Evolutionary conservation across 1,140 invertebrate genomes (phyloP).

Genomic region (Philotrypesis tridentata): DNA sequence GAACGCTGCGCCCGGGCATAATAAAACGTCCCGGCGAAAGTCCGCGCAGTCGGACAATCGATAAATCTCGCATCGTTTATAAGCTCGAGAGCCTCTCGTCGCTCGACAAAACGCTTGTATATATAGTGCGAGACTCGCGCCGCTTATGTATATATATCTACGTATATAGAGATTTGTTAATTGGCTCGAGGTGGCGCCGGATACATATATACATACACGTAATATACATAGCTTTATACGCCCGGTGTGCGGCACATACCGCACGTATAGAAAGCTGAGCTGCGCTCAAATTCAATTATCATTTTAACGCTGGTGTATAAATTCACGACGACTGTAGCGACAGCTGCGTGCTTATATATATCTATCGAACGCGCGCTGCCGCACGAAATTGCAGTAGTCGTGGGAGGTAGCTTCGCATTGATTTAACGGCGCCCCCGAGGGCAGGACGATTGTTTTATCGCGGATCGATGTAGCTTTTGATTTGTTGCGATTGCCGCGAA

Average conservation of each 20-base stretch:
- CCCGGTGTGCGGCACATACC: too few species aligned
- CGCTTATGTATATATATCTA: not conserved
- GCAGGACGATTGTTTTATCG: not conserved
- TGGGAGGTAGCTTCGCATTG: not conserved
- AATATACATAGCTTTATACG: too few species aligned
- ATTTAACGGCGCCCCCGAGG: too few species aligned
- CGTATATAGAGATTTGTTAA: constrained; percentile 15
- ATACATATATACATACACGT: too few species aligned
- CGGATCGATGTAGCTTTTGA: not conserved
- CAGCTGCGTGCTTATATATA: too few species aligned
- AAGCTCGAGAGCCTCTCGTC: too few species aligned
- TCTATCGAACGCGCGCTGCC: not conserved
- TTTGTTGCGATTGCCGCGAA: not conserved
- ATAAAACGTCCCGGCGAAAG: not conserved
- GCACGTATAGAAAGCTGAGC: not conserved
- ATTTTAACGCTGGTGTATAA: constrained; percentile 13
- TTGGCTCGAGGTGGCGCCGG: constrained; percentile 22
- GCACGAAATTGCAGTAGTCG: constrained; percentile 7
- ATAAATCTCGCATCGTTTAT: constrained; percentile 9
- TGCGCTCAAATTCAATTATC: constrained; percentile 8
- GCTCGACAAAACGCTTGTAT: not conserved
- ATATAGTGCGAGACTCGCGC: not conserved
- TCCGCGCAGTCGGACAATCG: not conserved
- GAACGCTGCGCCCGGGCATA: constrained; percentile 1
- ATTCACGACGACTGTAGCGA: too few species aligned